Evolutionary conservation across 2,797 vertebrate species (phyloP), one percentile per base, ranked within the genome.

Genomic region (Manis javanica): DNA sequence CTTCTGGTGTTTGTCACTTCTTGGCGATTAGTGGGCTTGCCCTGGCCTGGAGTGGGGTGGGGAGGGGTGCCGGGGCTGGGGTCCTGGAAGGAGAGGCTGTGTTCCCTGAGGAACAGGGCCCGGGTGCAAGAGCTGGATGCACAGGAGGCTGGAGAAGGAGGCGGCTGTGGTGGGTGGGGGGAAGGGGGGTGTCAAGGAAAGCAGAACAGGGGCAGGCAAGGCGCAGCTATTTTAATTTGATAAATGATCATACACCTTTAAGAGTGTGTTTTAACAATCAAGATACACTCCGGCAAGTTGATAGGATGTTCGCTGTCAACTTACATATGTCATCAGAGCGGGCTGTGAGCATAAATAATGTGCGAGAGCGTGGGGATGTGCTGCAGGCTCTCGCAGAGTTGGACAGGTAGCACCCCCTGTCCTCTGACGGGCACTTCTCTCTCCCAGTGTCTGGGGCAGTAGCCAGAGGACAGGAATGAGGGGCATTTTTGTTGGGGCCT

Each of bases 1-100:
- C 95, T 98, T 98, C 98, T 98, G 98, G 98, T 93, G 18, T 98
- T 97, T 97, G 98, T 98, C 98, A 98, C 97, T 97, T 97, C 92
- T 95, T 97, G 94, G 96, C 90, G 94, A 97, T 98, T 97, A 98
- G 97, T 94, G 96, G 96, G 96, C 94, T 97, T 93, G 96, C 90
- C 94, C 93, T 96, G 95, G 96, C 96, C 83, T 81, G 86, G 92
- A 92, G 84, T 31, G 0, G 78, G 57, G 61, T 74, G 63, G 86
- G 93, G 75, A 57, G 81, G 94, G 34, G 49, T 3, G n/a, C 77
- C 0, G 13, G 77, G 92, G 72, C 82, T 12, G 1, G 90, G 89
- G 91, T 78, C 89, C 68, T 42, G 81, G 68, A 29, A 49, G 61
- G 89, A 1, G 24, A 68, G 90, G 6, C 64, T 19, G 7, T 31